A percentile compares a stretch with the other conserved stretches of the same genome.
Evolutionary conservation across 1,140 invertebrate species (phyloP).

Genomic region (Schlechtendalia chinensis): DNA sequence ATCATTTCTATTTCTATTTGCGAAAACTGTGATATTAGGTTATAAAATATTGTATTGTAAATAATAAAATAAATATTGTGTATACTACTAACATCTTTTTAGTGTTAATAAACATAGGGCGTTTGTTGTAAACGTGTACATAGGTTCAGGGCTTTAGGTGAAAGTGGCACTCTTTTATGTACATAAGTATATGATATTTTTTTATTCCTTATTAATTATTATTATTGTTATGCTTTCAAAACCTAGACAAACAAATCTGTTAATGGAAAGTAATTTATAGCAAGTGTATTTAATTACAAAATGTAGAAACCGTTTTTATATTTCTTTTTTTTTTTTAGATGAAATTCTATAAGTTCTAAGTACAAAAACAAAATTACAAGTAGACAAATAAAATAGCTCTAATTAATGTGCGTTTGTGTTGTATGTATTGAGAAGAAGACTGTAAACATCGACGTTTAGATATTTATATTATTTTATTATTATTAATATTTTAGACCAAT

Average conservation of each 20-base stretch:
- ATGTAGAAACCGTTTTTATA: slow-evolving; percentile 23
- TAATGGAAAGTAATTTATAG: slow-evolving; percentile 44
- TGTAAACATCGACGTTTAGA: slow-evolving; percentile 48
- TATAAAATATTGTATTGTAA: slow-evolving; percentile 30
- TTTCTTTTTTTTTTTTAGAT: too few relatives aligned
- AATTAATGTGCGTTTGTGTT: slow-evolving; percentile 26
- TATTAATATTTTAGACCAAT: slow-evolving; percentile 49
- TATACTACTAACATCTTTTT: slow-evolving; percentile 48
- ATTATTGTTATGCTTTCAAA: slow-evolving; percentile 48
- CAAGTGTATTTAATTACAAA: slow-evolving; percentile 37
- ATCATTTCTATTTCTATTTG: slow-evolving; percentile 49
- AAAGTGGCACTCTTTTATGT: slow-evolving; percentile 43
- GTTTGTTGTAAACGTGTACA: slow-evolving; percentile 44
- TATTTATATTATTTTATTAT: slow-evolving; percentile 48
- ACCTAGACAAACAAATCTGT: slow-evolving; percentile 45
- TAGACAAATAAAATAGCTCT: slow-evolving; percentile 26
- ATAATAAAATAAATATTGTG: slow-evolving; percentile 39
- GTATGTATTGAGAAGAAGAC: slow-evolving; percentile 46
- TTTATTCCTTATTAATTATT: slow-evolving; percentile 33
- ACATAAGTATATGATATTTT: slow-evolving; percentile 40
- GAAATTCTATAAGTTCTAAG: slow-evolving; percentile 24
- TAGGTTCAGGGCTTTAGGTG: slow-evolving; percentile 49
- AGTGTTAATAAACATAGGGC: slow-evolving; percentile 33
- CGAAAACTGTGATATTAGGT: slow-evolving; percentile 47
- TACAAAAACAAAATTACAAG: slow-evolving; percentile 43